Evolutionary conservation across 2,113 vertebrate species (phyloP).

Genomic region (Apteryx mantelli): DNA sequence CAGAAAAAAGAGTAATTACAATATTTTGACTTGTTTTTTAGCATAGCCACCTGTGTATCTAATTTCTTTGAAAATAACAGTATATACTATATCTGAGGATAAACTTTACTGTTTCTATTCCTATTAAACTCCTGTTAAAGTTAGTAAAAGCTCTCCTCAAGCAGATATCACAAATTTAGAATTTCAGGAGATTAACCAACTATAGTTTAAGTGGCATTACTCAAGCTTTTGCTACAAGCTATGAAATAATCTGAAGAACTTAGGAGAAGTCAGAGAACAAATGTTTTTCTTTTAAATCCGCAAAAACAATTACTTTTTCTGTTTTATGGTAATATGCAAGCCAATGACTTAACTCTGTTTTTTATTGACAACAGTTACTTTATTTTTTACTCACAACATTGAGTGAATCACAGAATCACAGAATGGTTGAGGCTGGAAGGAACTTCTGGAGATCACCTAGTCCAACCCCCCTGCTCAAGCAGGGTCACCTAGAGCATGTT

Average conservation of each 20-base stretch:
- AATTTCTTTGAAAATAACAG: not conserved
- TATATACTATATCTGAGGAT: not conserved
- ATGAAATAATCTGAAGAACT: not conserved
- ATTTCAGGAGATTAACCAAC: not conserved
- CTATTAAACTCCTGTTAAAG: not conserved
- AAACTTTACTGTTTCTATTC: not conserved
- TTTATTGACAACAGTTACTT: not conserved
- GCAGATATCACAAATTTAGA: not conserved
- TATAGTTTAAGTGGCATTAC: not conserved
- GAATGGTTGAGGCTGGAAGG: not conserved
- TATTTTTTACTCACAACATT: not conserved
- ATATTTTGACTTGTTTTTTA: not conserved
- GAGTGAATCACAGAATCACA: not conserved
- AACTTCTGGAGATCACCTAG: not conserved
- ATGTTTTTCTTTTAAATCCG: not conserved
- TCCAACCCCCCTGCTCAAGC: not conserved
- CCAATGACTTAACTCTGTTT: not conserved
- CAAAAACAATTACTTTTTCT: not conserved
- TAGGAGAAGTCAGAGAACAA: not conserved
- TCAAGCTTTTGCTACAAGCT: not conserved
- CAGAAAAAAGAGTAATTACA: not conserved
- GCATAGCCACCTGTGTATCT: not conserved
- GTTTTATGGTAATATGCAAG: not conserved
- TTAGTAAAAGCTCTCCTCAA: not conserved
- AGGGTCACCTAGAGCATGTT: not conserved